Evolutionary conservation across 2,797 vertebrate genomes (phyloP).

Genomic region (Sardinella longiceps): DNA sequence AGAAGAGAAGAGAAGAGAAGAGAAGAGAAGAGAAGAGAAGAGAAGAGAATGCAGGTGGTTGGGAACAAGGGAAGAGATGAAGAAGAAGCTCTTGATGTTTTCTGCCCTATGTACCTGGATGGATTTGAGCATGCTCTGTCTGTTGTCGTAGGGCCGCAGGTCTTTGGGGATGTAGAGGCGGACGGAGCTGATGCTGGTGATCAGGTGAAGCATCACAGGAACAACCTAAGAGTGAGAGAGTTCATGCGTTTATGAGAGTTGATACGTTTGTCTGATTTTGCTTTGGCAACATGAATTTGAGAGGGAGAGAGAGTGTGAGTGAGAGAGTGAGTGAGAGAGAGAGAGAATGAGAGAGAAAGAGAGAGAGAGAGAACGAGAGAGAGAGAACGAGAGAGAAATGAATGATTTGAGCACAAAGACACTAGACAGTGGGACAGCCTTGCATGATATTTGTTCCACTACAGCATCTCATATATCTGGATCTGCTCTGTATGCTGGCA

Average conservation of each 20-base stretch:
- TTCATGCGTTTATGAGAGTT: no score
- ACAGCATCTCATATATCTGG: background rate
- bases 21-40: background rate
- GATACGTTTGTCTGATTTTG: no score
- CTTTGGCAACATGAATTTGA: no score
- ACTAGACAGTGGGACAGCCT: background rate
- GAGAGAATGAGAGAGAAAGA: background rate
- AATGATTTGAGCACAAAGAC: background rate
- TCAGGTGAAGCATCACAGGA: constrained; percentile 90
- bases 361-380: background rate
- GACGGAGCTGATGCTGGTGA: constrained; percentile 92
- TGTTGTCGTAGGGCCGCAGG: constrained; percentile 89
- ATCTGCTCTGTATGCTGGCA: background rate
- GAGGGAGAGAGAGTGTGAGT: background rate
- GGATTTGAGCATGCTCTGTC: constrained; percentile 94
- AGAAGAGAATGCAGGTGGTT: no score
- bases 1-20: background rate
- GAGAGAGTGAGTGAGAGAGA: background rate
- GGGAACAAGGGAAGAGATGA: no score
- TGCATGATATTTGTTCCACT: background rate
- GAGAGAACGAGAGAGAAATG: background rate
- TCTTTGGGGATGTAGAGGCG: constrained; percentile 97
- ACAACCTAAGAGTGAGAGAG: constrained; percentile 81
- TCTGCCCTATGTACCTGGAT: constrained; percentile 91
- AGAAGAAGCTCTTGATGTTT: no score